phyloP scores from a whole-genome alignment of 2,113 vertebrate genomes.

The Fukomys damarensis region DNA sequence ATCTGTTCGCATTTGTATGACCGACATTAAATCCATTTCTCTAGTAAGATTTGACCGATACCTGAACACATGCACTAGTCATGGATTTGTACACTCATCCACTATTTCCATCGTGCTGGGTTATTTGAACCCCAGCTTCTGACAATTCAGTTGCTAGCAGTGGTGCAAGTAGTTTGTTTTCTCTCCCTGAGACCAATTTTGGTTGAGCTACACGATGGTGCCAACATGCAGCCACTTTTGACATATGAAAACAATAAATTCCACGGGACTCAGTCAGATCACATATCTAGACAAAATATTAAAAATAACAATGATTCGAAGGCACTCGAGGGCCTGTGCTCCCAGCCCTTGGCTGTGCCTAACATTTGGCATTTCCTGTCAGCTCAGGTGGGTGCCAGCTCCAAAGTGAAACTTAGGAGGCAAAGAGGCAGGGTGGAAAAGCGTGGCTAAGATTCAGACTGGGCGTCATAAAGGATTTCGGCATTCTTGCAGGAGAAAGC shows the following conservation, averaged over 20 bases:
- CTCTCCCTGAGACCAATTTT: background rate
- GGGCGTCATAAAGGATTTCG: background rate
- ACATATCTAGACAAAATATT: constrained; percentile 11
- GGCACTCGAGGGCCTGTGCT: background rate
- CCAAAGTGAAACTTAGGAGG: background rate
- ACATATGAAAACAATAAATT: background rate
- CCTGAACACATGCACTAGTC: background rate
- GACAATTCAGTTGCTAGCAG: background rate
- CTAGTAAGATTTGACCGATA: background rate
- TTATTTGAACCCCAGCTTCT: background rate
- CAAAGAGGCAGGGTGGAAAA: background rate
- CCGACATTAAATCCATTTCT: background rate
- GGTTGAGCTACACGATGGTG: background rate
- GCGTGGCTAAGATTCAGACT: background rate
- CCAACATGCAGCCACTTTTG: background rate
- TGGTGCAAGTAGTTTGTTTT: background rate
- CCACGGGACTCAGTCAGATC: background rate
- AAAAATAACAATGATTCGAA: background rate
- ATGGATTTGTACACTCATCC: background rate
- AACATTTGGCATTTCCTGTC: background rate
- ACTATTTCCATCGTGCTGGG: background rate
- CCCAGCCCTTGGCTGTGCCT: background rate
- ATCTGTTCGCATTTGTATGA: background rate
- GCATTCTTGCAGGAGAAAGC: background rate
- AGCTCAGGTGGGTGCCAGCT: background rate